Evolutionary conservation across 2,888 invertebrate species (phyloP).

Genomic region (Listrodromus nycthemerus): DNA sequence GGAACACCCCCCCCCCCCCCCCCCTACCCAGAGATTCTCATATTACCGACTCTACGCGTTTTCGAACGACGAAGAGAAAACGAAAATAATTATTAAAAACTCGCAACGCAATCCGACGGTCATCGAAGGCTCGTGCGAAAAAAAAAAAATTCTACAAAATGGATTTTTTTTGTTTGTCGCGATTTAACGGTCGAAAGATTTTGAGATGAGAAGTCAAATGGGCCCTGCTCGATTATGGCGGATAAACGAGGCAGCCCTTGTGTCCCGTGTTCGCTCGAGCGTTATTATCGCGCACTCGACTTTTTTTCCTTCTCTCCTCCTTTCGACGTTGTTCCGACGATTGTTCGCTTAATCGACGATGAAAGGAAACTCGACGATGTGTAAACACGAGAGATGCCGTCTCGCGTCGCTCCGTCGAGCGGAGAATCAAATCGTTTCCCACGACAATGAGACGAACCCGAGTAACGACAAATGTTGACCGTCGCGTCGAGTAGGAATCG

Average conservation of each 20-base stretch:
- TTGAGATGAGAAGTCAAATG: conserved; percentile 29
- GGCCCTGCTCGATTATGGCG: conserved; percentile 24
- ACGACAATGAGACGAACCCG: conserved; percentile 42
- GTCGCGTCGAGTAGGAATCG: neutral
- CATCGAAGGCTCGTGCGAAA: neutral
- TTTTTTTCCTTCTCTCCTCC: neutral
- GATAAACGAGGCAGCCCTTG: conserved; percentile 16
- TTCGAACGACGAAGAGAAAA: neutral
- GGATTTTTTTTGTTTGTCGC: neutral
- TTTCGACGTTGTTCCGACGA: neutral
- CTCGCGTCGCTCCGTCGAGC: neutral
- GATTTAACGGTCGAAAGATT: conserved; percentile 54
- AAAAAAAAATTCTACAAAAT: conserved; percentile 26
- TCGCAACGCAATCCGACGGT: conserved; percentile 14
- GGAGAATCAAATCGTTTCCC: conserved; percentile 38
- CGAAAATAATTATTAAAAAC: conserved; percentile 4
- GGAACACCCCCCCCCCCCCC: too few species aligned
- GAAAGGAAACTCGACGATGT: conserved; percentile 33
- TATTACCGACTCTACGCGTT: conserved; percentile 11
- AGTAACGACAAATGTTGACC: neutral
- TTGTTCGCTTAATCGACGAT: conserved; percentile 41
- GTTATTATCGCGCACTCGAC: neutral
- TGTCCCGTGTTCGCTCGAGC: neutral
- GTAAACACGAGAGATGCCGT: conserved; percentile 10
- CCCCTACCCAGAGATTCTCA: conserved; percentile 33